Evolutionary conservation across 2,113 vertebrate species (phyloP).

Genomic region (Ctenomys sociabilis): DNA sequence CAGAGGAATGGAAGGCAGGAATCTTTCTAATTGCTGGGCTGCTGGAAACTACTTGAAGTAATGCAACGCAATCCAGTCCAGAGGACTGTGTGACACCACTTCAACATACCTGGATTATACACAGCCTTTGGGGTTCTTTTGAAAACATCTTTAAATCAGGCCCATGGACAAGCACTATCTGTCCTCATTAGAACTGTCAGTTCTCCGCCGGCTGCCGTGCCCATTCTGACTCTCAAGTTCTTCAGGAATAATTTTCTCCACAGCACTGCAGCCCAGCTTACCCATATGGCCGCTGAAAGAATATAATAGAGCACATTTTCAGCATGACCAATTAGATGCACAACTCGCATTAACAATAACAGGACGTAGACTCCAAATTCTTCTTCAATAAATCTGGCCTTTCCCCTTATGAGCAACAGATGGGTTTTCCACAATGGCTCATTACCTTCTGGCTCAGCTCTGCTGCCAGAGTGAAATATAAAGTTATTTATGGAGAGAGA

Average conservation of each 20-base stretch:
- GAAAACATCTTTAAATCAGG: conserved; percentile 43
- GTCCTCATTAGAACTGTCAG: conserved; percentile 27
- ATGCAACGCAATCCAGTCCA: neutral
- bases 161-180: neutral
- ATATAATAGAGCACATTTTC: conserved; percentile 79
- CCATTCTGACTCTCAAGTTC: conserved; percentile 60
- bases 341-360: conserved; percentile 84
- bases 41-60: neutral
- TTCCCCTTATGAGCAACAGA: conserved; percentile 88
- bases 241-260: conserved; percentile 69
- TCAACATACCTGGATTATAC: neutral
- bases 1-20: neutral
- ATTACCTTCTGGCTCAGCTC: conserved; percentile 86
- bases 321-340: conserved; percentile 83
- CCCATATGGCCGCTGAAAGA: conserved; percentile 76
- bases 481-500: conserved; percentile 88
- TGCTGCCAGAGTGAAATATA: conserved; percentile 86
- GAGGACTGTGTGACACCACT: neutral
- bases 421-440: conserved; percentile 89
- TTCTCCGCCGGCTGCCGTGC: neutral
- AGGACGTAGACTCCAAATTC: conserved; percentile 78
- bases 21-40: neutral
- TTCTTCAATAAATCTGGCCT: conserved; percentile 83
- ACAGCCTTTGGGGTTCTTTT: conserved; percentile 12
- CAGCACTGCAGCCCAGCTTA: conserved; percentile 59